A percentile compares a stretch with the other conserved stretches of the same genome.
Evolutionary conservation across 2,113 vertebrate species (phyloP).

Genomic region (Lophotis ruficrista): DNA sequence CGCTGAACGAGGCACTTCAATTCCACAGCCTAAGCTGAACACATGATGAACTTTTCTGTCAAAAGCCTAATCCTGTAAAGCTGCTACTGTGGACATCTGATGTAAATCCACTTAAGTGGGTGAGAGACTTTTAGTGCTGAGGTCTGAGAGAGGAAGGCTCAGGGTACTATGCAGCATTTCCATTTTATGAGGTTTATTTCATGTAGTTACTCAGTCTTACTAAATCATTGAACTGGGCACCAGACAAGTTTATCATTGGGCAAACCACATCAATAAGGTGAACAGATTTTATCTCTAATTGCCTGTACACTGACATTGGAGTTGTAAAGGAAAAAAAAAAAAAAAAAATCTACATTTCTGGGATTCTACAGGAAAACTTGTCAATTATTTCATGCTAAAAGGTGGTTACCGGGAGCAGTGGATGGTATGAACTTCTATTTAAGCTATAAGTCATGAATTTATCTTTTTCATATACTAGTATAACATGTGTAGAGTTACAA

Average conservation of each 20-base stretch:
- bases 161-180: neutral
- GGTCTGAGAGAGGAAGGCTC: neutral
- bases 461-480: neutral
- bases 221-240: neutral
- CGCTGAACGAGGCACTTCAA: neutral
- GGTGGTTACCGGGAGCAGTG: neutral
- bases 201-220: neutral
- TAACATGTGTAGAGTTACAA: neutral
- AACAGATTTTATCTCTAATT: neutral
- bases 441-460: neutral
- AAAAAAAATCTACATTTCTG: neutral
- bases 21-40: neutral
- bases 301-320: neutral
- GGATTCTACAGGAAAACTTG: neutral
- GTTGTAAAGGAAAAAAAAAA: neutral
- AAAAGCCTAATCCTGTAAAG: neutral
- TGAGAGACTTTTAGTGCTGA: neutral
- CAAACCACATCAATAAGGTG: neutral
- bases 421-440: neutral
- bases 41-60: neutral
- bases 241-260: neutral
- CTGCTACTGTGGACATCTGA: neutral
- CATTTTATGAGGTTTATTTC: neutral
- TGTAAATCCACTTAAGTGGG: neutral
- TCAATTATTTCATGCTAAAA: neutral